These are phyloP conservation scores for Fopius arisanus DNA, from an alignment of 1,140 invertebrate genomes.

Conservation along the genomic window DNA sequence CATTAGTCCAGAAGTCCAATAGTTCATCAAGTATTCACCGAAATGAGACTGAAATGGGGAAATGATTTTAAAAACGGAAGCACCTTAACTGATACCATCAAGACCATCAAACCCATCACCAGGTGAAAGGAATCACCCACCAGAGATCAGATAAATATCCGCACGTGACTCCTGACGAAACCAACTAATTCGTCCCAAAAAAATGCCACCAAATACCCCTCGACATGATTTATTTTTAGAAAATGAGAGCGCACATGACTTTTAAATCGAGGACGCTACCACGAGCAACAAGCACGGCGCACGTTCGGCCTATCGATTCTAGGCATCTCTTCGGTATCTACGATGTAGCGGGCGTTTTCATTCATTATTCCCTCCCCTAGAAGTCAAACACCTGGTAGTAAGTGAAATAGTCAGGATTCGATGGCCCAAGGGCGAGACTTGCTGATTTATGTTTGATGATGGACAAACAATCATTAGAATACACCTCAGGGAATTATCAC, in stretches of 20 bases:
- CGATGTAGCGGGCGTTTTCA: conserved; percentile 4
- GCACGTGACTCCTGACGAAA: not conserved
- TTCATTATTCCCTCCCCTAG: conserved; percentile 12
- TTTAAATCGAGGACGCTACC: conserved; percentile 33
- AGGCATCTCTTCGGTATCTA: not conserved
- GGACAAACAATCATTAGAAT: not conserved
- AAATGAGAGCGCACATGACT: conserved; percentile 33
- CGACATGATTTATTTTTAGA: conserved; percentile 30
- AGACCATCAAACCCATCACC: too few species aligned
- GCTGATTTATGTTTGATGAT: not conserved
- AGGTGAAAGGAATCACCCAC: not conserved
- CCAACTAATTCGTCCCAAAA: not conserved
- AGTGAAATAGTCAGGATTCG: not conserved
- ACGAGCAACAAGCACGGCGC: conserved; percentile 1
- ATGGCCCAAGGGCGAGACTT: not conserved
- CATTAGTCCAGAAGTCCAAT: too few species aligned
- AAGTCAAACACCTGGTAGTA: not conserved
- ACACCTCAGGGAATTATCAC: too few species aligned
- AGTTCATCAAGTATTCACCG: too few species aligned
- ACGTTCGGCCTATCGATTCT: conserved; percentile 17
- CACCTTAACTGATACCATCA: too few species aligned
- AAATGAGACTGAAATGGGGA: too few species aligned
- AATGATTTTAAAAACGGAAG: too few species aligned
- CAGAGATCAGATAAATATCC: not conserved
- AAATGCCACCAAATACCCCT: not conserved